Conservation (phyloP, 2,888 invertebrate species). For the Rotaria socialis region DNA sequence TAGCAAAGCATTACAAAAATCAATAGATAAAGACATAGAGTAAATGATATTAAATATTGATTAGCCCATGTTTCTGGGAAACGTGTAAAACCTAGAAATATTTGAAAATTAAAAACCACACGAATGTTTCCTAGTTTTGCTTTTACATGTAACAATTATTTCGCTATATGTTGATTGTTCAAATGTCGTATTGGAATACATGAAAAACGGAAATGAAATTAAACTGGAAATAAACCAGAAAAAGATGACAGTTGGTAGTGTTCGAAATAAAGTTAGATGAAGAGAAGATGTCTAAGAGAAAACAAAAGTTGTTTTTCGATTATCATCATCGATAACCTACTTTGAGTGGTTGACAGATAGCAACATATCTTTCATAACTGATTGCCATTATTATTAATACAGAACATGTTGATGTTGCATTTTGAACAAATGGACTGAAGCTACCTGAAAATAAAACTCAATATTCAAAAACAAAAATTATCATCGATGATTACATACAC, state of each 20-base stretch:
- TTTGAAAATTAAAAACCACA: not conserved
- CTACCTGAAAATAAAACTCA: not conserved
- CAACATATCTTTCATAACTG: slow-evolving; percentile 15
- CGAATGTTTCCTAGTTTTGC: not conserved
- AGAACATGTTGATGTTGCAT: slow-evolving; percentile 21
- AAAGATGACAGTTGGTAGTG: not conserved
- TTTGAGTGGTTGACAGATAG: slow-evolving; percentile 28
- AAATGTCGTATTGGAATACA: not conserved
- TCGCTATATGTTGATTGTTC: not conserved
- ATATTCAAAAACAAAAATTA: no score
- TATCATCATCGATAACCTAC: not conserved
- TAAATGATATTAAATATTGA: not conserved
- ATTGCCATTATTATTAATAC: slow-evolving; percentile 21
- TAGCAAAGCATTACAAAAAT: not conserved
- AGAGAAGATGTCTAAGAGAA: not conserved
- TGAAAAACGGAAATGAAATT: not conserved
- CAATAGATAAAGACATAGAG: not conserved
- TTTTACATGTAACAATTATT: slow-evolving; percentile 7
- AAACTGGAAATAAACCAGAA: not conserved
- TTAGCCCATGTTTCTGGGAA: not conserved
- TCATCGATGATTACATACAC: not conserved
- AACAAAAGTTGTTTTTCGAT: not conserved
- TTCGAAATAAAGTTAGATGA: not conserved
- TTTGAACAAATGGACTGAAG: slow-evolving; percentile 15
- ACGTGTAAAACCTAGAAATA: not conserved